phyloP scores from a whole-genome alignment of 2,113 vertebrate species.

The Rattus norvegicus region DNA sequence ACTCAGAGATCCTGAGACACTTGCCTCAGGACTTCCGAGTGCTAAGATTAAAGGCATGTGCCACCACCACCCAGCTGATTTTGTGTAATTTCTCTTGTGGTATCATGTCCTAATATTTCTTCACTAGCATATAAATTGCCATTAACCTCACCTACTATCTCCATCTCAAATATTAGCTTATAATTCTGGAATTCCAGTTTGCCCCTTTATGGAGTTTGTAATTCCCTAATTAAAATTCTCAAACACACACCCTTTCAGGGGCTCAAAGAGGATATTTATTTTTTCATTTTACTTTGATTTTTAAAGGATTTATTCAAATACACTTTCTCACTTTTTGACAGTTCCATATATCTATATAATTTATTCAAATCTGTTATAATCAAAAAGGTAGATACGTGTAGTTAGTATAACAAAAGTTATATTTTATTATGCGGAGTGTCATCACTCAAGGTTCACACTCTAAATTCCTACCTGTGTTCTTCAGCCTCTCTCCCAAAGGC shows the following conservation, averaged over 20 bases:
- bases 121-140: background rate
- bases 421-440: no score
- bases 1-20: background rate
- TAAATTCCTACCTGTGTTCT: no score
- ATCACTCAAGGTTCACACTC: no score
- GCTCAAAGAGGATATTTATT: background rate
- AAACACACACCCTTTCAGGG: background rate
- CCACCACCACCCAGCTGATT: background rate
- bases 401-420: no score
- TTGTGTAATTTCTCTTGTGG: background rate
- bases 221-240: background rate
- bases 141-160: background rate
- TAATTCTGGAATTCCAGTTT: background rate
- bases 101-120: background rate
- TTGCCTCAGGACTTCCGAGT: background rate
- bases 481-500: no score
- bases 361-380: background rate
- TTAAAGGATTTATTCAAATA: background rate
- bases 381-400: no score
- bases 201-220: background rate
- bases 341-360: background rate
- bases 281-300: background rate
- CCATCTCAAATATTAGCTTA: background rate
- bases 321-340: background rate
- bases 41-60: background rate